Conservation (phyloP, 1,140 invertebrate species). For the Trichonephila inaurata region DNA sequence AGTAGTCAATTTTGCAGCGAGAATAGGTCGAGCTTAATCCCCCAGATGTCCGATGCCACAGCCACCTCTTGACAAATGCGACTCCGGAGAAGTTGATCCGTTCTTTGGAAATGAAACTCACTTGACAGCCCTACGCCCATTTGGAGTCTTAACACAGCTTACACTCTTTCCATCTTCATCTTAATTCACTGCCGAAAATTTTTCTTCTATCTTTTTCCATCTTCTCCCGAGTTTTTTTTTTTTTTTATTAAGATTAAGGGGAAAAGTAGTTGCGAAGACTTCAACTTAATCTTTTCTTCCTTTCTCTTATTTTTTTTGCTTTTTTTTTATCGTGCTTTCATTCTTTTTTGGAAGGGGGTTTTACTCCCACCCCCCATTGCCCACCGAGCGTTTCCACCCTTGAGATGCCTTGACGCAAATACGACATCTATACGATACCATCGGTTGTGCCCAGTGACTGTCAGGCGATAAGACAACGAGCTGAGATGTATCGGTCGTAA, state of each 20-base stretch:
- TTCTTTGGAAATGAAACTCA: slow-evolving; percentile 72
- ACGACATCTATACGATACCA: slow-evolving; percentile 65
- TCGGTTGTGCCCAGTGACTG: neutral
- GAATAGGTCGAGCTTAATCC: slow-evolving; percentile 61
- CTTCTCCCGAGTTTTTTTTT: slow-evolving; percentile 40
- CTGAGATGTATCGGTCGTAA: slow-evolving; percentile 34
- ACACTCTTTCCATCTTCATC: slow-evolving; percentile 75
- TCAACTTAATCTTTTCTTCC: slow-evolving; percentile 76
- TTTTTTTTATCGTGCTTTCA: slow-evolving; percentile 2
- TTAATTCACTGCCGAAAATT: slow-evolving; percentile 71
- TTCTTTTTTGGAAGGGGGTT: neutral
- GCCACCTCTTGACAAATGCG: slow-evolving; percentile 73
- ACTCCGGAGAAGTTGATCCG: slow-evolving; percentile 71
- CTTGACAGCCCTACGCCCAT: slow-evolving; percentile 74
- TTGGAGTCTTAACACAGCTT: slow-evolving; percentile 76
- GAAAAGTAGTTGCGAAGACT: slow-evolving; percentile 68
- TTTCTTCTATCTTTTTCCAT: slow-evolving; percentile 46
- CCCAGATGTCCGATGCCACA: slow-evolving; percentile 71
- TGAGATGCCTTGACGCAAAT: slow-evolving; percentile 67
- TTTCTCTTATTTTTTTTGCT: slow-evolving; percentile 38
- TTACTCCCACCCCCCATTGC: neutral
- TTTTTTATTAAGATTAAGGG: slow-evolving; percentile 73
- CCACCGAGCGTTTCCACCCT: neutral
- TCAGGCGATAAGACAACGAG: slow-evolving; percentile 47
- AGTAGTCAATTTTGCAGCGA: slow-evolving; percentile 56